These are phyloP conservation scores for Pitta sordida DNA, from an alignment of 2,113 vertebrate genomes.

Conservation along the genomic window DNA sequence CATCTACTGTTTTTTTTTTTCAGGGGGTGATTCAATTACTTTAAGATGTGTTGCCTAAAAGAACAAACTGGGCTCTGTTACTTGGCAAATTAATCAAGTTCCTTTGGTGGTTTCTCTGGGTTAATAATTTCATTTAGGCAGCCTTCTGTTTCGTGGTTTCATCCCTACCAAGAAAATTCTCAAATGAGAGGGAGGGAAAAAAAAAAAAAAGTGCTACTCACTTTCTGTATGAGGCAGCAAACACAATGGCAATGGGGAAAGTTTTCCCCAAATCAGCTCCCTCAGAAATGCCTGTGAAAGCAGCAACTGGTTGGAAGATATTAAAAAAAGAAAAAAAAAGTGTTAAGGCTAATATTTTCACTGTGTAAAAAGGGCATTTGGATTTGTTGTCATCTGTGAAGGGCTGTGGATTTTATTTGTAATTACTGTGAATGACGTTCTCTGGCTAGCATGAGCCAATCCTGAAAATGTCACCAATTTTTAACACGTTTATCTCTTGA, in stretches of 20 bases:
- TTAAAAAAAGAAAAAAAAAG: not conserved
- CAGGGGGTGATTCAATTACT: slow-evolving; percentile 61
- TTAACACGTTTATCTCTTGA: slow-evolving; percentile 24
- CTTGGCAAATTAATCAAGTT: slow-evolving; percentile 62
- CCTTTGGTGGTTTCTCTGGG: slow-evolving; percentile 49
- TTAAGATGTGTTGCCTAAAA: slow-evolving; percentile 62
- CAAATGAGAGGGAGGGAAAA: not conserved
- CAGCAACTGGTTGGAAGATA: slow-evolving; percentile 43
- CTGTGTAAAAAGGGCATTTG: slow-evolving; percentile 45
- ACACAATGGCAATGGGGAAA: fast-evolving
- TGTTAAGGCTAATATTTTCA: slow-evolving; percentile 58
- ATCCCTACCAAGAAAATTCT: slow-evolving; percentile 22
- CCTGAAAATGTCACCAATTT: slow-evolving; percentile 33
- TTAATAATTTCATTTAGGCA: slow-evolving; percentile 55
- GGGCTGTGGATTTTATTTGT: slow-evolving; percentile 29
- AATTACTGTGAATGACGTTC: slow-evolving; percentile 22
- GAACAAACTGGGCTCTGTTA: slow-evolving; percentile 55
- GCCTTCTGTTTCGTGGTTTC: slow-evolving; percentile 39
- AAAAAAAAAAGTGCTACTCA: not conserved
- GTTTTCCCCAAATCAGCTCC: not conserved
- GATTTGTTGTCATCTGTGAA: slow-evolving; percentile 53
- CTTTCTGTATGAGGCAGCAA: not conserved
- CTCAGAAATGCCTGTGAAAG: slow-evolving; percentile 28
- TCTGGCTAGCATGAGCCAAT: not conserved
- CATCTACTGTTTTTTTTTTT: slow-evolving; percentile 48